These are phyloP conservation scores for Drosophila suzukii DNA, from an alignment of 1,140 invertebrate species.

Conservation along the genomic window DNA sequence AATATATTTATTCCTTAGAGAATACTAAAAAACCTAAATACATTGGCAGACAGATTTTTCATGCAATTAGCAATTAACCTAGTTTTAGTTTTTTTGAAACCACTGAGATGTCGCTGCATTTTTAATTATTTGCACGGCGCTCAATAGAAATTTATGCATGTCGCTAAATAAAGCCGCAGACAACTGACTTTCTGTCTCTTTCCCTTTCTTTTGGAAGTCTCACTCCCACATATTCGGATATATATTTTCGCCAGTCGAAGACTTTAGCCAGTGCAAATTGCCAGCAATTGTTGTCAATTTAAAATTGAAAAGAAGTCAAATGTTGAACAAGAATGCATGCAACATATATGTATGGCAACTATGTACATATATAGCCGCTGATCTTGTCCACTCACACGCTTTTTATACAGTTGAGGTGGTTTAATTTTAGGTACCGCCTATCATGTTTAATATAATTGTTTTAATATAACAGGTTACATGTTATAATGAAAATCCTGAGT, in stretches of 20 bases:
- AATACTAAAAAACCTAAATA: neutral
- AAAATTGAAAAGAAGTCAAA: constrained; percentile 83
- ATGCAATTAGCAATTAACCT: constrained; percentile 43
- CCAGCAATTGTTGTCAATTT: constrained; percentile 78
- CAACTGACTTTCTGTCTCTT: constrained; percentile 2
- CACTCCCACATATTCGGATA: constrained; percentile 20
- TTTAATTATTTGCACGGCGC: constrained; percentile 60
- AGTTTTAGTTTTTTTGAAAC: constrained; percentile 18
- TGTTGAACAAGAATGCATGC: constrained; percentile 58
- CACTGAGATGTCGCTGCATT: constrained; percentile 32
- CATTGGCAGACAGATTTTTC: constrained; percentile 7
- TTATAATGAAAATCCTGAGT: no score
- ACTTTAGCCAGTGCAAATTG: constrained; percentile 58
- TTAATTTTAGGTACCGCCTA: neutral
- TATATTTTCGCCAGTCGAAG: constrained; percentile 28
- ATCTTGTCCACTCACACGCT: constrained; percentile 27
- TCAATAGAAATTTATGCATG: constrained; percentile 64
- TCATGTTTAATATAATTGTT: no score
- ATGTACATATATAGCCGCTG: constrained; percentile 11
- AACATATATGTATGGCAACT: constrained; percentile 12
- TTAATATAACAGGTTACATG: no score
- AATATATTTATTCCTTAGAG: neutral
- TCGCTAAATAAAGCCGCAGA: constrained; percentile 15
- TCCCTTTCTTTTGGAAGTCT: neutral
- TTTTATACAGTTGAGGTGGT: neutral